These are phyloP conservation scores for Drosophila affinis DNA, from an alignment of 2,888 invertebrate species.

Conservation along the genomic window DNA sequence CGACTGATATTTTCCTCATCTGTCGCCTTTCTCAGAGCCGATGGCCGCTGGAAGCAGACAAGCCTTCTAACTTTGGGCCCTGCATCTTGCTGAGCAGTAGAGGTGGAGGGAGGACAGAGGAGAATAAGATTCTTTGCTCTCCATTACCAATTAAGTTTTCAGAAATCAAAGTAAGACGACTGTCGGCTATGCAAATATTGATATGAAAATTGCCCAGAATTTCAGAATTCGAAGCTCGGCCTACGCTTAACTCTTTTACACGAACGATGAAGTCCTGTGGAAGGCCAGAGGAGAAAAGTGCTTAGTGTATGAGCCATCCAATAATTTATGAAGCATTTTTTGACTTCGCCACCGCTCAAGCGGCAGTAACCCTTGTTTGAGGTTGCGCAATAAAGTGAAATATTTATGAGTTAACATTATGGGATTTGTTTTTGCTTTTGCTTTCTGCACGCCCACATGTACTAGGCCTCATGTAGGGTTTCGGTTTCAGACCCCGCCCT, in stretches of 20 bases:
- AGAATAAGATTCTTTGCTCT: not conserved
- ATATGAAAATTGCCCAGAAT: not conserved
- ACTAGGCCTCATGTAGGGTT: too few species aligned
- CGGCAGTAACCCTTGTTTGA: constrained; percentile 68
- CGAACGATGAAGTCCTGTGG: not conserved
- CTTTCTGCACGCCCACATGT: constrained; percentile 11
- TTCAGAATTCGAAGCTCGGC: not conserved
- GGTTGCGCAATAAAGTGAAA: constrained; percentile 75
- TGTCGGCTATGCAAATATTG: not conserved
- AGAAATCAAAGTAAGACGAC: not conserved
- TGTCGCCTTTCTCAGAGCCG: too few species aligned
- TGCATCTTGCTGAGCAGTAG: not conserved
- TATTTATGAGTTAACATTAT: constrained; percentile 76
- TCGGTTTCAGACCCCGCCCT: too few species aligned
- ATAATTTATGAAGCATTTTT: constrained; percentile 34
- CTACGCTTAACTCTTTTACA: too few species aligned
- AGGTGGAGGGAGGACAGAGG: too few species aligned
- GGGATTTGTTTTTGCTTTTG: constrained; percentile 65
- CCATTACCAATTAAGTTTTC: not conserved
- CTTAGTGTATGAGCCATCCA: constrained; percentile 11
- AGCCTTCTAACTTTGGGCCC: too few species aligned
- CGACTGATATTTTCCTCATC: too few species aligned
- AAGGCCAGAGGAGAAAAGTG: constrained; percentile 8
- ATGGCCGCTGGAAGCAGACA: too few species aligned
- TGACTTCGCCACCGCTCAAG: constrained; percentile 14